A percentile compares a stretch with the other conserved stretches of the same genome.
phyloP scores from a whole-genome alignment of 2,797 vertebrate species.

The Merluccius polli region DNA sequence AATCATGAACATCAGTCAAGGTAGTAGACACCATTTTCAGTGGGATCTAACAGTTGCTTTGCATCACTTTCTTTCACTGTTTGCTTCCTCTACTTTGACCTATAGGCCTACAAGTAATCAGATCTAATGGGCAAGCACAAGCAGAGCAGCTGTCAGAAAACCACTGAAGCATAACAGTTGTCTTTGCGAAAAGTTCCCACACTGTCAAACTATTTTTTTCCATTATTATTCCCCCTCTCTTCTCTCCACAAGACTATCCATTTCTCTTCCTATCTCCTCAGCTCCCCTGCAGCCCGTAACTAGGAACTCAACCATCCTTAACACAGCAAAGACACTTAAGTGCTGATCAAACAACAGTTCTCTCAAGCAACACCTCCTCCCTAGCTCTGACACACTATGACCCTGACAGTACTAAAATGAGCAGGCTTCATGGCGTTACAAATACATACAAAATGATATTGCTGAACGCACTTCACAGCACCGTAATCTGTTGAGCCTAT shows the following conservation, averaged over 20 bases:
- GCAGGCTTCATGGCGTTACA: background rate
- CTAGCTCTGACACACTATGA: conserved; percentile 32
- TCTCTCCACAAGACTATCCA: background rate
- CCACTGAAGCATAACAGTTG: background rate
- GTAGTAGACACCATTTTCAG: background rate
- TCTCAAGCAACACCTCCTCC: conserved; percentile 38
- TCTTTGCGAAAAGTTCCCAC: conserved; percentile 5
- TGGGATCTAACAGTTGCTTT: background rate
- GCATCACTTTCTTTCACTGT: background rate
- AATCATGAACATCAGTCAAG: background rate
- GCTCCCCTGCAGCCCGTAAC: conserved; percentile 26
- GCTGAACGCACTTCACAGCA: too few relatives aligned
- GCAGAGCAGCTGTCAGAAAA: conserved; percentile 4
- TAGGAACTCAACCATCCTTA: conserved; percentile 28
- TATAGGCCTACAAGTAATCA: background rate
- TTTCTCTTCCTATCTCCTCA: background rate
- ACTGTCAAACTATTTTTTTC: background rate
- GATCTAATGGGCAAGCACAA: background rate
- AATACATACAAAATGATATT: background rate
- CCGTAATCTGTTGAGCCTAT: too few relatives aligned
- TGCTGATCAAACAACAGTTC: conserved; percentile 54
- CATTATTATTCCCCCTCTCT: conserved; percentile 3
- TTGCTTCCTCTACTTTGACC: background rate
- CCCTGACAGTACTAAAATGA: background rate
- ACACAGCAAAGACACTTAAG: conserved; percentile 52